A percentile compares a stretch with the other conserved stretches of the same genome.
Evolutionary conservation across 2,113 vertebrate genomes (phyloP).

Genomic region (Athene cunicularia): DNA sequence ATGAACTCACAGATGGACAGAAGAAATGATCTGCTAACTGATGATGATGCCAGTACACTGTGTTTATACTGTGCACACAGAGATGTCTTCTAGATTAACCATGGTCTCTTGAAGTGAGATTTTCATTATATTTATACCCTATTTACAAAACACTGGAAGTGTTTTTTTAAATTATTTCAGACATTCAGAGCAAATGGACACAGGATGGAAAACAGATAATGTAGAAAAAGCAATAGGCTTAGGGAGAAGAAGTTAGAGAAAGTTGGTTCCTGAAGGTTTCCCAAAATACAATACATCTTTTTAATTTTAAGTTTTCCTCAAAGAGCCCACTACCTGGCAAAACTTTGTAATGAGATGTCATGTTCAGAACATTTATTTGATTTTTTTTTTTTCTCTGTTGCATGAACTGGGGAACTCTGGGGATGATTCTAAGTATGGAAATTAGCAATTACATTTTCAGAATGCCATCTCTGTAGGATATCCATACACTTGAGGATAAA

Average conservation of each 20-base stretch:
- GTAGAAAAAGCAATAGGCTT: not conserved
- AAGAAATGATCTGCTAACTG: not conserved
- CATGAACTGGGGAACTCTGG: not conserved
- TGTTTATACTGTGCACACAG: not conserved
- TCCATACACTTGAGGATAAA: not conserved
- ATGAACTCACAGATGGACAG: not conserved
- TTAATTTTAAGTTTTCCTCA: not conserved
- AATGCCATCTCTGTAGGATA: not conserved
- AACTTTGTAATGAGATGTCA: not conserved
- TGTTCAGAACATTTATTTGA: not conserved
- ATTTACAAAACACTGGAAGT: not conserved
- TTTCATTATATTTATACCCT: not conserved
- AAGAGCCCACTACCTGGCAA: not conserved
- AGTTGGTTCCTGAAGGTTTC: not conserved
- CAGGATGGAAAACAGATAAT: not conserved
- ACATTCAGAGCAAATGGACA: not conserved
- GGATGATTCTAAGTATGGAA: not conserved
- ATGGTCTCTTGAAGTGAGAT: not conserved
- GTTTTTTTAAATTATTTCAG: not conserved
- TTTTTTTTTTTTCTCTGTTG: not conserved
- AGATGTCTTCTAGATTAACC: not conserved
- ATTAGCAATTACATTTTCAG: not conserved
- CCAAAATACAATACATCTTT: not conserved
- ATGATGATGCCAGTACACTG: not conserved
- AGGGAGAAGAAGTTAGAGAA: not conserved